Conservation (phyloP, 2,888 invertebrate species). For the Aphidoletes aphidimyza region DNA sequence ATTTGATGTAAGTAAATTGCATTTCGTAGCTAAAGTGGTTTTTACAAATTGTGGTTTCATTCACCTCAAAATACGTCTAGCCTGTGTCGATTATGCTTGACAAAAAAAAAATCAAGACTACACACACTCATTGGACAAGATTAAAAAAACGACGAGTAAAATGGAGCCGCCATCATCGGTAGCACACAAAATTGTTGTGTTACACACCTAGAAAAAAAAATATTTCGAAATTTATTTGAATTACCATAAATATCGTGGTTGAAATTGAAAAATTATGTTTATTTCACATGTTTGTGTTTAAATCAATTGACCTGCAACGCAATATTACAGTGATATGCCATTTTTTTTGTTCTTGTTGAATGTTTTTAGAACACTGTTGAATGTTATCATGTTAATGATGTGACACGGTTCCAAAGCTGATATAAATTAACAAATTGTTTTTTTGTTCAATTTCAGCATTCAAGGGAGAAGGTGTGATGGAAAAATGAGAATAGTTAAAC, state of each 20-base stretch:
- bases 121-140: slow-evolving; percentile 10
- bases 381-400: background rate
- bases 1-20: background rate
- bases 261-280: background rate
- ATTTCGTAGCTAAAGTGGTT: background rate
- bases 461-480: background rate
- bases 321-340: no score
- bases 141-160: background rate
- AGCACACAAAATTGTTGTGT: background rate
- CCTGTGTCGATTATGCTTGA: slow-evolving; percentile 25
- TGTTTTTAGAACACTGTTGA: background rate
- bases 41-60: background rate
- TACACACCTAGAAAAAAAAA: slow-evolving; percentile 34
- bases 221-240: background rate
- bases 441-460: background rate
- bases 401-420: background rate
- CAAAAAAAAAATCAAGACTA: background rate
- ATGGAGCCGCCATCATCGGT: slow-evolving; percentile 33
- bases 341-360: background rate
- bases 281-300: background rate
- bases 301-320: background rate
- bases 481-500: background rate
- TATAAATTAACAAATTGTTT: background rate
- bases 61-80: background rate
- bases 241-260: no score